Evolutionary conservation across 2,888 invertebrate genomes (phyloP).

Genomic region (Eupeodes luniger): DNA sequence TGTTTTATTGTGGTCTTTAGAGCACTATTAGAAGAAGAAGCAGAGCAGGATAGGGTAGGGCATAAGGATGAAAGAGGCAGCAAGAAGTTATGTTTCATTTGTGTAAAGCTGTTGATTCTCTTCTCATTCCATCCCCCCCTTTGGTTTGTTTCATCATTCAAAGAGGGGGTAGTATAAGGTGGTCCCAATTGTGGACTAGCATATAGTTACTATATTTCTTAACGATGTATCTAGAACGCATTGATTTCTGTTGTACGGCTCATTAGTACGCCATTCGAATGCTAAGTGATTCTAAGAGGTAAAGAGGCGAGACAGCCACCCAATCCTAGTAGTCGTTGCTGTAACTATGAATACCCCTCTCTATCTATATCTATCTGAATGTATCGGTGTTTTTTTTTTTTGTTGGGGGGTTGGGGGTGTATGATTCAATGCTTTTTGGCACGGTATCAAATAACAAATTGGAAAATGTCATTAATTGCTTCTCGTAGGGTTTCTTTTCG

Average conservation of each 20-base stretch:
- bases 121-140: background rate
- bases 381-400: slow-evolving; percentile 8
- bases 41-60: too few species aligned
- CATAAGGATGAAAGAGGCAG: background rate
- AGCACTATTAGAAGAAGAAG: too few species aligned
- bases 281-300: slow-evolving; percentile 41
- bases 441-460: slow-evolving; percentile 73
- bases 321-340: background rate
- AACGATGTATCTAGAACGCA: slow-evolving; percentile 61
- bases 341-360: background rate
- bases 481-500: slow-evolving; percentile 21
- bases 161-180: background rate
- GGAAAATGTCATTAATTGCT: slow-evolving; percentile 70
- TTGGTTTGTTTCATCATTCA: too few species aligned
- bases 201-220: slow-evolving; percentile 43
- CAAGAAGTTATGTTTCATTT: slow-evolving; percentile 22
- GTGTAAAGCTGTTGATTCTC: slow-evolving; percentile 12
- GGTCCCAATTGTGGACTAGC: slow-evolving; percentile 34
- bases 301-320: background rate
- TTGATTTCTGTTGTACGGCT: slow-evolving; percentile 63
- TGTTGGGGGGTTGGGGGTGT: slow-evolving; percentile 29
- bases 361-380: too few species aligned
- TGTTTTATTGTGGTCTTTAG: background rate
- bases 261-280: slow-evolving; percentile 59
- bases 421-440: slow-evolving; percentile 67